phyloP scores from a whole-genome alignment of 2,888 invertebrate species.

The Cistogaster globosa region DNA sequence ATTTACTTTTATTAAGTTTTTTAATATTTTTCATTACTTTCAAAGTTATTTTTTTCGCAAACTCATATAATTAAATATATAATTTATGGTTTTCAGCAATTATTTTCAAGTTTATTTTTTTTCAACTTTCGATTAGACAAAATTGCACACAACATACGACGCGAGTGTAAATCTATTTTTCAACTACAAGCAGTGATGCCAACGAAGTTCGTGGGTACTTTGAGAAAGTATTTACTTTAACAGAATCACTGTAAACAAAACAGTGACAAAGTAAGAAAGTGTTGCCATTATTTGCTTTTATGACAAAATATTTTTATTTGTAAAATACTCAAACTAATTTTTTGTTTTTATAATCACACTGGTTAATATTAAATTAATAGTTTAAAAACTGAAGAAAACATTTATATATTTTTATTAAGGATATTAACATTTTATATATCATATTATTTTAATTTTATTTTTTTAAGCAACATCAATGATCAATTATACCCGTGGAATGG shows the following conservation, averaged over 20 bases:
- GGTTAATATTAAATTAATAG: no score
- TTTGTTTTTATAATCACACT: no score
- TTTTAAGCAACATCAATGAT: no score
- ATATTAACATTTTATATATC: no score
- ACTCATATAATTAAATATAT: constrained; percentile 1
- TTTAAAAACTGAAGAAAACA: no score
- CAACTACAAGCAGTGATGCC: constrained; percentile 50
- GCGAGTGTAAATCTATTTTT: constrained; percentile 38
- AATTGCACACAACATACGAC: constrained; percentile 35
- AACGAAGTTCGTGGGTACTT: background rate
- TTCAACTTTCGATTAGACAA: constrained; percentile 3
- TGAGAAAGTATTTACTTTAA: background rate
- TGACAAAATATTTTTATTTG: no score
- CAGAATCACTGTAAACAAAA: background rate
- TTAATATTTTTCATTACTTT: background rate
- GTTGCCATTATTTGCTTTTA: background rate
- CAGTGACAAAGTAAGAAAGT: background rate
- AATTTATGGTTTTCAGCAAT: constrained; percentile 31
- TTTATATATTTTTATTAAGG: no score
- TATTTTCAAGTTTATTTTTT: constrained; percentile 24
- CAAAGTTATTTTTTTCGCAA: no score
- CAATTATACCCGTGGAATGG: no score
- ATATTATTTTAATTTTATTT: no score
- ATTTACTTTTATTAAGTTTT: background rate
- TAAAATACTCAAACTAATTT: no score